These are phyloP conservation scores for Parascotia fuliginaria DNA, from an alignment of 2,888 invertebrate species.

Conservation along the genomic window DNA sequence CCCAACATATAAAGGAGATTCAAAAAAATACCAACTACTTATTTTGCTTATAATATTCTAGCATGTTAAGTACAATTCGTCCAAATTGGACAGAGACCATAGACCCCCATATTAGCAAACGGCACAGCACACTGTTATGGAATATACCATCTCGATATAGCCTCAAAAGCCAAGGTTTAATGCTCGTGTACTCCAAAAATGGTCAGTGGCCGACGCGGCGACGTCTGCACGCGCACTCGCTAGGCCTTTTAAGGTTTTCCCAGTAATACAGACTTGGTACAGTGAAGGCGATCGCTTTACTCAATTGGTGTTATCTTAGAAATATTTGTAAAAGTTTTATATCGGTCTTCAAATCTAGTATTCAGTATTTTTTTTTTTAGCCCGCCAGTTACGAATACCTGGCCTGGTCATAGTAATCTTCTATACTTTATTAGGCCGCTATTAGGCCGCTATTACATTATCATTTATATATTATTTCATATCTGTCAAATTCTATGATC, in stretches of 20 bases:
- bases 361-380: too few species aligned
- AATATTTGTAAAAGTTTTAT: background rate
- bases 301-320: slow-evolving; percentile 46
- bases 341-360: too few species aligned
- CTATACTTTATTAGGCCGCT: too few species aligned
- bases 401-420: too few species aligned
- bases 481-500: too few species aligned
- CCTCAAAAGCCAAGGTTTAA: slow-evolving; percentile 58
- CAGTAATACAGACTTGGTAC: slow-evolving; percentile 60
- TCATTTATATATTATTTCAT: too few species aligned
- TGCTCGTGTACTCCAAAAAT: slow-evolving; percentile 68
- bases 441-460: too few species aligned
- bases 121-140: slow-evolving; percentile 40
- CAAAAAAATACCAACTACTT: background rate
- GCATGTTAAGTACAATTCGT: background rate
- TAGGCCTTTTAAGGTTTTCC: slow-evolving; percentile 78
- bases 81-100: slow-evolving; percentile 11
- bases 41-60: background rate
- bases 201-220: slow-evolving; percentile 60
- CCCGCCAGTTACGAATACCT: too few species aligned
- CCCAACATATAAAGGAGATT: too few species aligned
- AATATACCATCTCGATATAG: slow-evolving; percentile 50
- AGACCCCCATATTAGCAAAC: slow-evolving; percentile 34
- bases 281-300: slow-evolving; percentile 59
- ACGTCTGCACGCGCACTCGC: slow-evolving; percentile 54